Conservation (phyloP, 2,113 vertebrate genomes). For the Cryptotis parvus region DNA sequence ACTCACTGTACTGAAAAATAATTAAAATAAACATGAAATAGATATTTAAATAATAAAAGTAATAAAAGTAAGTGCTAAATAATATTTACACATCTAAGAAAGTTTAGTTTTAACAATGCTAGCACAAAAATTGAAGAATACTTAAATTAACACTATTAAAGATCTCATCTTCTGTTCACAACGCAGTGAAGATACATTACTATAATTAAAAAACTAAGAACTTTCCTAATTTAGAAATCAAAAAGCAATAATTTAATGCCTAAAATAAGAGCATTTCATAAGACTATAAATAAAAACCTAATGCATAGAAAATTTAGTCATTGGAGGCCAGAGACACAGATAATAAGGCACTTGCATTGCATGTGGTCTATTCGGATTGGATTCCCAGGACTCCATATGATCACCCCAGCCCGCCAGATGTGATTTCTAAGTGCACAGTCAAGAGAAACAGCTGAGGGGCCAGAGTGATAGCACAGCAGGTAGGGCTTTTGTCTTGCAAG, state of each 20-base stretch:
- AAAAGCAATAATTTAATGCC: constrained; percentile 20
- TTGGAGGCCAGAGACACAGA: neutral
- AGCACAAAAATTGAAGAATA: neutral
- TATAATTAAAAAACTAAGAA: neutral
- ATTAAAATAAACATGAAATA: too few species aligned
- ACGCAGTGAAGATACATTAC: neutral
- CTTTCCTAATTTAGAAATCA: neutral
- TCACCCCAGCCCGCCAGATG: too few species aligned
- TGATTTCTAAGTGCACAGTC: too few species aligned
- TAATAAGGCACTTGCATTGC: neutral
- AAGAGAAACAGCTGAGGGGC: too few species aligned
- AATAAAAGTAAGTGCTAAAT: too few species aligned
- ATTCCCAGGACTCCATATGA: too few species aligned
- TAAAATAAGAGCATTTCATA: neutral
- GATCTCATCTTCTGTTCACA: neutral
- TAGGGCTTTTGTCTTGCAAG: too few species aligned
- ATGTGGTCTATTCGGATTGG: too few species aligned
- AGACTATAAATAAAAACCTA: neutral
- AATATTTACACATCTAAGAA: too few species aligned
- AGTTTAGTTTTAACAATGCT: too few species aligned
- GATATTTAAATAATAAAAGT: too few species aligned
- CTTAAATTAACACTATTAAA: neutral
- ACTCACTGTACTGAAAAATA: constrained; percentile 4
- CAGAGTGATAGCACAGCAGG: too few species aligned
- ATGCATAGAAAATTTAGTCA: neutral